Percentiles rank a stretch among this genome's conserved stretches.
phyloP scores from a whole-genome alignment of 1,140 invertebrate genomes.

The Calephelis nemesis region DNA sequence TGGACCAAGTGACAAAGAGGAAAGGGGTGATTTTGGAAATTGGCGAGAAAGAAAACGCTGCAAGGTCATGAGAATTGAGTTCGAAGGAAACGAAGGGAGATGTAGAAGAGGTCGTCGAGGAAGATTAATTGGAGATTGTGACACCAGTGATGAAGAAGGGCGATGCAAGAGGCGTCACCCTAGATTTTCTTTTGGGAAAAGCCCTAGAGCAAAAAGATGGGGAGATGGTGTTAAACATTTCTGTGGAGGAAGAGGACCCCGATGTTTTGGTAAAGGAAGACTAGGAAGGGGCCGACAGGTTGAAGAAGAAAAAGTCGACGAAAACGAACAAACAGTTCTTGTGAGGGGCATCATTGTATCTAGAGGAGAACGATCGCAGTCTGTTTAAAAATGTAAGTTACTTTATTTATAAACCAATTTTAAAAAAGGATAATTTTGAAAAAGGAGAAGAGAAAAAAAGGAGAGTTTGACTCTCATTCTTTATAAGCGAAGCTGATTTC shows the following conservation, averaged over 20 bases:
- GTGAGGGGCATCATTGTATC: neutral
- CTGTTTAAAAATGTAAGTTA: conserved; percentile 5
- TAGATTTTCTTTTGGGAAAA: neutral
- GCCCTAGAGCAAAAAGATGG: neutral
- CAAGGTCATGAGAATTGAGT: neutral
- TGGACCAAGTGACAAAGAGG: too few species aligned
- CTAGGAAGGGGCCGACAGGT: neutral
- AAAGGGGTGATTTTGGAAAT: neutral
- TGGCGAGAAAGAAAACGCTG: neutral
- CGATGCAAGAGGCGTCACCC: neutral
- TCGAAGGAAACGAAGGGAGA: neutral
- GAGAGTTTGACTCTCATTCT: too few species aligned
- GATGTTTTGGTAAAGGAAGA: neutral
- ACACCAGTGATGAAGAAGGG: neutral
- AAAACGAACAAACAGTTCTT: neutral
- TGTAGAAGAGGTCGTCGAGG: neutral
- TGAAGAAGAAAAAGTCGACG: neutral
- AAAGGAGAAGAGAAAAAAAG: neutral
- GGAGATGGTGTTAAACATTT: neutral
- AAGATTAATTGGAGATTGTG: neutral
- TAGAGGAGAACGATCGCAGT: conserved; percentile 3
- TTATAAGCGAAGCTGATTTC: too few species aligned
- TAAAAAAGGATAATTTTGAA: neutral
- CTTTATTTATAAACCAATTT: neutral
- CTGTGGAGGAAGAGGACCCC: neutral